phyloP scores from a whole-genome alignment of 2,888 invertebrate genomes.

The Nemapogon koenigi region DNA sequence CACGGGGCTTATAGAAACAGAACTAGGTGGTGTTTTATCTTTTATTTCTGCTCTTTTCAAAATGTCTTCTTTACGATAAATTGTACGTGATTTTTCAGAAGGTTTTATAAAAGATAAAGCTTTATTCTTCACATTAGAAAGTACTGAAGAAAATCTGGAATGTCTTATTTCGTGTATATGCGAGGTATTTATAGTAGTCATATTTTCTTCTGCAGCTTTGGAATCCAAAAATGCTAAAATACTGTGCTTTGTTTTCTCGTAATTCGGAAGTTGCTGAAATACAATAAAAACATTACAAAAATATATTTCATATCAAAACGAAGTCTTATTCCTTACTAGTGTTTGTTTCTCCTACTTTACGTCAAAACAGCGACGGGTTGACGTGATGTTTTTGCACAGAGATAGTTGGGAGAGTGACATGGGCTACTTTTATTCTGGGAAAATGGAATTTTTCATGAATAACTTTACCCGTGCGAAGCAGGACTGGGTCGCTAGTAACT shows the following conservation, averaged over 20 bases:
- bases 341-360: too few species aligned
- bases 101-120: conserved; percentile 56
- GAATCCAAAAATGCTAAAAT: conserved; percentile 50
- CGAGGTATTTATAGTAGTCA: conserved; percentile 13
- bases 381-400: too few species aligned
- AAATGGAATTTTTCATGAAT: too few species aligned
- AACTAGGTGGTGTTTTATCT: conserved; percentile 40
- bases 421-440: too few species aligned
- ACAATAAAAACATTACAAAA: too few species aligned
- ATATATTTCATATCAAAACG: too few species aligned
- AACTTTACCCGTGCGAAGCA: too few species aligned
- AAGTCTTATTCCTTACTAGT: conserved; percentile 8
- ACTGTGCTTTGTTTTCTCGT: conserved; percentile 48
- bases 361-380: too few species aligned
- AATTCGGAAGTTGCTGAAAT: conserved; percentile 54
- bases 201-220: conserved; percentile 27
- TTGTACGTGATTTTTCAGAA: conserved; percentile 29
- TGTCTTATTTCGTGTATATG: conserved; percentile 20
- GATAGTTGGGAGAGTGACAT: too few species aligned
- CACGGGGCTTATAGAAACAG: conserved; percentile 30
- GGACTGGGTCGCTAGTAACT: too few species aligned
- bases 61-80: conserved; percentile 28
- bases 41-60: conserved; percentile 35
- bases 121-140: conserved; percentile 60
- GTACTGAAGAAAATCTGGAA: conserved; percentile 45